Evolutionary conservation across 2,888 invertebrate genomes (phyloP), one percentile per base, ranked within the genome.

Genomic region (Leucophenga montana): DNA sequence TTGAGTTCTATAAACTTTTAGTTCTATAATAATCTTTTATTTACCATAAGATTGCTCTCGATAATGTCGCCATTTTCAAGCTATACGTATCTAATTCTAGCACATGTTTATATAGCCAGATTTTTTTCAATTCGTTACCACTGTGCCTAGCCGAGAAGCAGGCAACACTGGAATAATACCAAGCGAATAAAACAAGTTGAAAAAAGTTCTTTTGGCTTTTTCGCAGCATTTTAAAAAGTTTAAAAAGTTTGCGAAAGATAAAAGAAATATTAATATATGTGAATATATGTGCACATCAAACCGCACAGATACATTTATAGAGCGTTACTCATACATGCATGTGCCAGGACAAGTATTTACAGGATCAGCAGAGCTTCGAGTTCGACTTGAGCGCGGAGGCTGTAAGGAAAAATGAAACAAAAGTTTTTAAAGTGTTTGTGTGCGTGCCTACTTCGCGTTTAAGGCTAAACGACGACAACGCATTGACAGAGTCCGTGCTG

Each of bases 181-280:
- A 59, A n/a, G 59, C 59, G 31, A 57, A 27, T 14, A 20, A 27
- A 20, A 8, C 14, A 20, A 20, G 44, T 9, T 18, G 31, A 13
- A 57, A 27, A 4, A 57, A 46, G 61, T 81, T 83, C 82, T 84
- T 84, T 79, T 72, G 61, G 79, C 76, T 73, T 71, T 73, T 79
- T 76, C 68, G 67, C 75, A 72, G 78, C 76, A 78, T 84, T 81
- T 75, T 72, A 80, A 82, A 84, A 81, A 82, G 78, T 78, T 82
- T 68, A 78, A 84, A 73, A 85, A 85, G 72, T 84, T 85, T 78
- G 68, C 75, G 72, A 72, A 77, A 82, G 82, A 84, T 81, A 83
- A 81, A 81, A 79, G 76, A 80, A 78, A 78, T 83, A 75, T 73
- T 71, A 73, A 70, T 71, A 27, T 27, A 72, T 71, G 70, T 65